These are phyloP conservation scores for Lagocephalus sceleratus DNA, from an alignment of 2,797 vertebrate genomes.

Conservation along the genomic window DNA sequence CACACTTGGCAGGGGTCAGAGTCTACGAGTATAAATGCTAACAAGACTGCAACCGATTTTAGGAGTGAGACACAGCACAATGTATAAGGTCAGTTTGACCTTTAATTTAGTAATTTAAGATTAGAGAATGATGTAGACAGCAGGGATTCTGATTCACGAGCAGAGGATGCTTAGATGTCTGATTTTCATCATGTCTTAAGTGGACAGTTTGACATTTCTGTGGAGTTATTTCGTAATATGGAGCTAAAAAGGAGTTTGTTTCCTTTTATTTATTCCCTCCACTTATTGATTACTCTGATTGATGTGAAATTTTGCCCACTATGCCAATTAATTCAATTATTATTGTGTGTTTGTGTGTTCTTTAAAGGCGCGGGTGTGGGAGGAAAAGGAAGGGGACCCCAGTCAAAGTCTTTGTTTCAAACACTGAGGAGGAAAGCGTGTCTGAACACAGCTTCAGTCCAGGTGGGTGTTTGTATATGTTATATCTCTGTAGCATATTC, in stretches of 20 bases:
- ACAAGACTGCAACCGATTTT: neutral
- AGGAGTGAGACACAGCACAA: neutral
- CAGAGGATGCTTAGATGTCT: too few relatives aligned
- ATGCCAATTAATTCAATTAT: constrained; percentile 61
- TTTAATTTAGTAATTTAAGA: constrained; percentile 1
- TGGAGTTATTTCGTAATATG: too few relatives aligned
- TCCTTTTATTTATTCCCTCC: constrained; percentile 48
- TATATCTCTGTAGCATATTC: constrained; percentile 37
- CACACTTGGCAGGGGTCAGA: constrained; percentile 12
- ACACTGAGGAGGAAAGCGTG: constrained; percentile 75
- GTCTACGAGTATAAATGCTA: constrained; percentile 17
- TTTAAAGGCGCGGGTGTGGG: constrained; percentile 77
- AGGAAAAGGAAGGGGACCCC: constrained; percentile 82
- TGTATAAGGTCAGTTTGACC: neutral
- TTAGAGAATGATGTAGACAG: neutral
- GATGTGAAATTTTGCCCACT: constrained; percentile 58
- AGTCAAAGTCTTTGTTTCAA: constrained; percentile 79
- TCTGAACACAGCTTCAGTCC: constrained; percentile 69
- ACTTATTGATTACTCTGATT: constrained; percentile 57
- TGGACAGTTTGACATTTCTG: too few relatives aligned
- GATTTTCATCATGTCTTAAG: too few relatives aligned
- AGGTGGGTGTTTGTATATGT: constrained; percentile 63
- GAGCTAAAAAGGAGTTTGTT: too few relatives aligned
- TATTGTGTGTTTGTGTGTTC: constrained; percentile 37
- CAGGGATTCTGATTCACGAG: too few relatives aligned